Percentiles rank a stretch among this genome's conserved stretches.
Evolutionary conservation across 2,888 invertebrate species (phyloP).

Genomic region (Pyrrhosoma nymphula): DNA sequence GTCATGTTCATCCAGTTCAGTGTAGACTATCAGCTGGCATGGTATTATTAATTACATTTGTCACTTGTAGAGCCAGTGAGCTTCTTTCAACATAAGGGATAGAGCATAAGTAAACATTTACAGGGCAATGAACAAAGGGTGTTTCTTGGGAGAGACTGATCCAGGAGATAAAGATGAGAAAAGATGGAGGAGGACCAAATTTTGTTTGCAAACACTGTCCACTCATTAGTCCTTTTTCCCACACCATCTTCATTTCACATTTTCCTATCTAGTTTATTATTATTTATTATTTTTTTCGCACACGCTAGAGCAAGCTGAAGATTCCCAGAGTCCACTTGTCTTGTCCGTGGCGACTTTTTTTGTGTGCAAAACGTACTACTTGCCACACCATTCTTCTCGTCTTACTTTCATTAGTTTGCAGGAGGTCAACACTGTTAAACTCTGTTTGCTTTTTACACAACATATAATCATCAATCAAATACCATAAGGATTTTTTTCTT

Average conservation of each 20-base stretch:
- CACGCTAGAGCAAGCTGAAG: conserved; percentile 67
- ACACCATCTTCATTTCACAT: conserved; percentile 64
- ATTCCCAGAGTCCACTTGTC: conserved; percentile 55
- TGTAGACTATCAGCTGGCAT: conserved; percentile 60
- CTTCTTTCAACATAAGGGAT: conserved; percentile 52
- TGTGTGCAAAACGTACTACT: conserved; percentile 64
- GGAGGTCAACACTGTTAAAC: conserved; percentile 68
- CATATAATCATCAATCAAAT: conserved; percentile 68
- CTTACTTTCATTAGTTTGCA: conserved; percentile 66
- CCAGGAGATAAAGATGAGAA: conserved; percentile 61
- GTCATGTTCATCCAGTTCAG: conserved; percentile 59
- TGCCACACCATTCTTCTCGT: conserved; percentile 64
- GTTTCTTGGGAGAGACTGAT: conserved; percentile 49
- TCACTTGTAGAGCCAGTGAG: conserved; percentile 32
- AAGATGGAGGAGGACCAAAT: conserved; percentile 63
- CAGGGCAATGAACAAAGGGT: conserved; percentile 48
- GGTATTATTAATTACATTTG: conserved; percentile 47
- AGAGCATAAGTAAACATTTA: conserved; percentile 66
- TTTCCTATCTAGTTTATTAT: conserved; percentile 67
- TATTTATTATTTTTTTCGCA: conserved; percentile 61
- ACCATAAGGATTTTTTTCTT: conserved; percentile 67
- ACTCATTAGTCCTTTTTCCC: conserved; percentile 54
- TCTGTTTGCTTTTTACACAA: conserved; percentile 69
- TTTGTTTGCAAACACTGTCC: conserved; percentile 67
- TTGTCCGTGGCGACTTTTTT: conserved; percentile 60